Evolutionary conservation across 2,888 invertebrate genomes (phyloP).

Genomic region (Mythimna vitellina): DNA sequence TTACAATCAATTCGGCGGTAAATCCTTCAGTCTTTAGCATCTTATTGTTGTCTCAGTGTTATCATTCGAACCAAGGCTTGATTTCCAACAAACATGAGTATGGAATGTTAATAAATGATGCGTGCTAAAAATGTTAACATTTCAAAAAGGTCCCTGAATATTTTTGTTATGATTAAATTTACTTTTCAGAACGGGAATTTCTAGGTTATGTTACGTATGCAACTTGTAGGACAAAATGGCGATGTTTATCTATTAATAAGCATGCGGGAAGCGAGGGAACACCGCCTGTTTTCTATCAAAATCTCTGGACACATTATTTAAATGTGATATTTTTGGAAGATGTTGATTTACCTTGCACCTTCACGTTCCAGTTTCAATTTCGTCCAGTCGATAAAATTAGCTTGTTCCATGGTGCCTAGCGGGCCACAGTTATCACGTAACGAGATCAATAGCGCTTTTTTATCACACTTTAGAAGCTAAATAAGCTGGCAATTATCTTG

Average conservation of each 20-base stretch:
- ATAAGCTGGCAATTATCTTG: background rate
- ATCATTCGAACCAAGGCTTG: conserved; percentile 2
- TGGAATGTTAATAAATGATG: background rate
- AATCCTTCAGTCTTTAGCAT: background rate
- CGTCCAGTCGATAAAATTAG: conserved; percentile 49
- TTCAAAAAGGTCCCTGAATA: conserved; percentile 18
- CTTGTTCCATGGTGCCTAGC: conserved; percentile 22
- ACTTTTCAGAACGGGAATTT: background rate
- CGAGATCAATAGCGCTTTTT: conserved; percentile 7
- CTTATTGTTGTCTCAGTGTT: background rate
- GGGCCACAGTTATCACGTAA: conserved; percentile 8
- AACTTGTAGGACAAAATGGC: conserved; percentile 53
- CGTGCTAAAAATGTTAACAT: conserved; percentile 59
- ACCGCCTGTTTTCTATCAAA: background rate
- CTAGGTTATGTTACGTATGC: conserved; percentile 55
- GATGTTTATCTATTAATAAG: conserved; percentile 8
- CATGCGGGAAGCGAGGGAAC: background rate
- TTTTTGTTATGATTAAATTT: conserved; percentile 40
- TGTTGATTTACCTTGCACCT: conserved; percentile 44
- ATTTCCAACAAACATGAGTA: background rate
- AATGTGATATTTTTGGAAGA: background rate
- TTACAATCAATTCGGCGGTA: background rate
- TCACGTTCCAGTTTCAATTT: conserved; percentile 60
- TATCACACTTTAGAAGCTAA: background rate
- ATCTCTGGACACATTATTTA: background rate